Base-by-base conservation (phyloP, 2,888 invertebrate genomes). In the Beris chalybata region DNA sequence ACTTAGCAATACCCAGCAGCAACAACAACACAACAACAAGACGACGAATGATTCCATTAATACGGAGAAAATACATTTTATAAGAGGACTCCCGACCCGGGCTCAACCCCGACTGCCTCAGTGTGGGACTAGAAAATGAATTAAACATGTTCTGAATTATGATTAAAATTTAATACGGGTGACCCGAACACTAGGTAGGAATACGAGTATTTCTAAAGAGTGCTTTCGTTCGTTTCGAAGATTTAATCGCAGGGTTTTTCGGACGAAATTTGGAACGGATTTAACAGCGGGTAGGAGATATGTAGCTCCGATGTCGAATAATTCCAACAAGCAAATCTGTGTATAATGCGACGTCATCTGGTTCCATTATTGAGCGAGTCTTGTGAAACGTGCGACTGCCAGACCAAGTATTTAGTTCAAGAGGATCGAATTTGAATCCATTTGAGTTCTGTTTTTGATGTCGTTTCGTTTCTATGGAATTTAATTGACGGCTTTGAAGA, bases 81-180 rank as follows among this genome's bases (percentile, higher is more conserved):
- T 22, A 22, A 22, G 22, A 22, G 22, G 22, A 22, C 22, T 22
- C 22, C 22, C 22, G 22, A 22, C 22, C 22, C 22, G 22, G 22
- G 38, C 38, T 38, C 38, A 7, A 9, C 9, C 9, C 38, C 38
- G 38, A 38, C 38, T 5, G 38, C 5, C 7, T 38, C 38, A 7
- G 38, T 9, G 5, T 4, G 11, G 29, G 52, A 22, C 9, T 57
- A n/a, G 57, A 57, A 38, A 57, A 57, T 57, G 44, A 57, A 57
- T 57, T 44, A 43, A 44, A 57, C 57, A 43, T 57, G 57, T 44
- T 57, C 43, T 57, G 15, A 22, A 15, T 44, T 31, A 38, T 38
- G 56, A 56, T 56, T 38, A 56, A 57, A 53, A 15, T 22, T 13
- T 52, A 15, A 52, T 52, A 52, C 52, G 52, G 52, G 52, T 22